These are phyloP conservation scores for Esperia sulphurella DNA, from an alignment of 2,888 invertebrate genomes.

Conservation along the genomic window DNA sequence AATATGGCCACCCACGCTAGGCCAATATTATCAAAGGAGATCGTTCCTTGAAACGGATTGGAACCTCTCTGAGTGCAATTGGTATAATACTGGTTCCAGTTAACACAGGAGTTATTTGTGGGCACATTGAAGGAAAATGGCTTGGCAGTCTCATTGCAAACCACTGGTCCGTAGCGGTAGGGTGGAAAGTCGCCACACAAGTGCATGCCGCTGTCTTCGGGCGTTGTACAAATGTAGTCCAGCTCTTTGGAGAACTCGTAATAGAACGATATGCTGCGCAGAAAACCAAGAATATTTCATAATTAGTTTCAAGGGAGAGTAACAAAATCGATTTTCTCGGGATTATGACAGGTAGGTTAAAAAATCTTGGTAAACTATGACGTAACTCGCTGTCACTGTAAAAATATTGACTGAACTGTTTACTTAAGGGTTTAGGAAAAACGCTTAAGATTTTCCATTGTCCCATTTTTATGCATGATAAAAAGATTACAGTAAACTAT, in stretches of 20 bases:
- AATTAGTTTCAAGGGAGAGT: too few species aligned
- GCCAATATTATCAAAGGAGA: constrained; percentile 99
- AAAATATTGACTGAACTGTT: too few species aligned
- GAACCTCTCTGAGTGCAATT: constrained; percentile 94
- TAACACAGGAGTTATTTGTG: constrained; percentile 91
- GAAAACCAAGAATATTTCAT: neutral
- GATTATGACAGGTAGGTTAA: too few species aligned
- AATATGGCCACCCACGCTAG: constrained; percentile 99
- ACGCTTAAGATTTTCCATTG: neutral
- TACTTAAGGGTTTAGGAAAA: too few species aligned
- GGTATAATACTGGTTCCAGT: constrained; percentile 99
- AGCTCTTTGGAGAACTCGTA: constrained; percentile 93
- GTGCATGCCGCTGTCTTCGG: constrained; percentile 97
- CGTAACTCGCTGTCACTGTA: too few species aligned
- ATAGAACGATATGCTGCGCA: constrained; percentile 85
- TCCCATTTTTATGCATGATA: neutral
- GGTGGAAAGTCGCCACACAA: constrained; percentile 91
- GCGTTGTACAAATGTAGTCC: constrained; percentile 98
- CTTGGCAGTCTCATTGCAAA: constrained; percentile 88
- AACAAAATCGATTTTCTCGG: too few species aligned
- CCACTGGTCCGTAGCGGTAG: constrained; percentile 83
- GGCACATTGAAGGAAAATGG: constrained; percentile 80
- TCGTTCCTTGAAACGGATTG: constrained; percentile 99
- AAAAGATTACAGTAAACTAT: constrained; percentile 7
- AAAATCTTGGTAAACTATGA: too few species aligned